phyloP scores from a whole-genome alignment of 2,113 vertebrate species.

The Ictalurus punctatus region DNA sequence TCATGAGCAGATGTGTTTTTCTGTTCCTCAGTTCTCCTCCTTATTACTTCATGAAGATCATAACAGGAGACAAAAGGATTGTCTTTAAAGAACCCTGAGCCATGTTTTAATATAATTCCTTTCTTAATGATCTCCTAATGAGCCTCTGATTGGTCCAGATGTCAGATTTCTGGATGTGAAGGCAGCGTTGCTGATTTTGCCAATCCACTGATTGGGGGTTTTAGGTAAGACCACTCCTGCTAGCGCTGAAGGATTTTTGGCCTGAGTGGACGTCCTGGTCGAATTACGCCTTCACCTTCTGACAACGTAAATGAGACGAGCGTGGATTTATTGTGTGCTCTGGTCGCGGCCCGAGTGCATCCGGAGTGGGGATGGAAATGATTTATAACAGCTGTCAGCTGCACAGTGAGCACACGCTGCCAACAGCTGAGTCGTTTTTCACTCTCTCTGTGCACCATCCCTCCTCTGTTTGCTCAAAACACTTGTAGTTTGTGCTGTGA shows the following conservation, averaged over 20 bases:
- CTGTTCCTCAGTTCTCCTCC: not conserved
- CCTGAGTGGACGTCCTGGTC: conserved; percentile 27
- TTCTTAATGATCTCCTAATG: conserved; percentile 12
- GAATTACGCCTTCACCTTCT: conserved; percentile 45
- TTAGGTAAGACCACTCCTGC: conserved; percentile 33
- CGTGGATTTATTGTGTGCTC: conserved; percentile 42
- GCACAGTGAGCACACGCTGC: conserved; percentile 20
- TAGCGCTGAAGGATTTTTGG: conserved; percentile 35
- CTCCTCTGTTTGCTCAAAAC: not conserved
- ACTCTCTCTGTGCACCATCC: not conserved
- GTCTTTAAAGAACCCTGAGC: not conserved
- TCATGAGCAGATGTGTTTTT: conserved; percentile 12
- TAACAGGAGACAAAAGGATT: conserved; percentile 18
- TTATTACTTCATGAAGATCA: not conserved
- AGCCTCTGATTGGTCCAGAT: conserved; percentile 21
- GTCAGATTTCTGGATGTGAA: not conserved
- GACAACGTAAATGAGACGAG: conserved; percentile 44
- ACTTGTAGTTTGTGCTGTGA: conserved; percentile 15
- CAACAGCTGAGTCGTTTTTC: conserved; percentile 22
- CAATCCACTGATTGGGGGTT: conserved; percentile 29
- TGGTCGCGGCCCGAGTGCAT: conserved; percentile 16
- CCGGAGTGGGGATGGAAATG: conserved; percentile 44
- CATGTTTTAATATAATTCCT: not conserved
- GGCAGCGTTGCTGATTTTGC: not conserved
- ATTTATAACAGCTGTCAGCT: conserved; percentile 45